Conservation (phyloP, 2,888 invertebrate genomes). For the Celastrina argiolus region DNA sequence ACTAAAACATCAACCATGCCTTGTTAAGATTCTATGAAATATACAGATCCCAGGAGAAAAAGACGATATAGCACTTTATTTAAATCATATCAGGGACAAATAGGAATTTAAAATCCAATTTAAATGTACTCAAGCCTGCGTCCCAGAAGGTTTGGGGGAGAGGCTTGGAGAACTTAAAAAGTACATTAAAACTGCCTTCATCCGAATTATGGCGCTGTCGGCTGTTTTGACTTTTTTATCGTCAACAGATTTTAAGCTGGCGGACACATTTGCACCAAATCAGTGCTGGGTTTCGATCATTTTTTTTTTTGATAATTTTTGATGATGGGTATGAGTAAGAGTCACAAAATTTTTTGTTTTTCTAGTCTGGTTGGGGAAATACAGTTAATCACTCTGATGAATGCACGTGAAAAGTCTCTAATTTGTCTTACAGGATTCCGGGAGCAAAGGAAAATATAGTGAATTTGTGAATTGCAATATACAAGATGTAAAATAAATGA, state of each 20-base stretch:
- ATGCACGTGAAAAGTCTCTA: too few relatives aligned
- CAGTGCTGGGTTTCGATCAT: too few relatives aligned
- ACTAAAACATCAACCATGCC: not conserved
- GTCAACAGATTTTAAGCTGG: not conserved
- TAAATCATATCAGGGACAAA: conserved; percentile 35
- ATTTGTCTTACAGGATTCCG: too few relatives aligned
- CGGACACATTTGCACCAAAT: not conserved
- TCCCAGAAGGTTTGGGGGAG: conserved; percentile 31
- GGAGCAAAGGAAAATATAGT: too few relatives aligned
- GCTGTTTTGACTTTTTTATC: conserved; percentile 1
- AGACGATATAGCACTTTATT: conserved; percentile 25
- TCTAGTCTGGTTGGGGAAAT: too few relatives aligned
- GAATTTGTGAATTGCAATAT: too few relatives aligned
- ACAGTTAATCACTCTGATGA: too few relatives aligned
- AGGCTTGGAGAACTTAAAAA: conserved; percentile 24
- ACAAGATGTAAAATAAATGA: too few relatives aligned
- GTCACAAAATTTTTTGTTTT: too few relatives aligned
- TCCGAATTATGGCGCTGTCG: not conserved
- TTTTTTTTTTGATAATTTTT: too few relatives aligned
- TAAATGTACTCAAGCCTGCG: conserved; percentile 35
- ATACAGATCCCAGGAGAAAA: not conserved
- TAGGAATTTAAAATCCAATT: conserved; percentile 44
- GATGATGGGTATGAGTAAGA: too few relatives aligned
- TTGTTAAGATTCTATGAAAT: not conserved
- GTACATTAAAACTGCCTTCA: not conserved